Percentiles rank a stretch among this genome's conserved stretches.
Conservation (phyloP, 1,140 invertebrate genomes). For the Drosophila cardini region DNA sequence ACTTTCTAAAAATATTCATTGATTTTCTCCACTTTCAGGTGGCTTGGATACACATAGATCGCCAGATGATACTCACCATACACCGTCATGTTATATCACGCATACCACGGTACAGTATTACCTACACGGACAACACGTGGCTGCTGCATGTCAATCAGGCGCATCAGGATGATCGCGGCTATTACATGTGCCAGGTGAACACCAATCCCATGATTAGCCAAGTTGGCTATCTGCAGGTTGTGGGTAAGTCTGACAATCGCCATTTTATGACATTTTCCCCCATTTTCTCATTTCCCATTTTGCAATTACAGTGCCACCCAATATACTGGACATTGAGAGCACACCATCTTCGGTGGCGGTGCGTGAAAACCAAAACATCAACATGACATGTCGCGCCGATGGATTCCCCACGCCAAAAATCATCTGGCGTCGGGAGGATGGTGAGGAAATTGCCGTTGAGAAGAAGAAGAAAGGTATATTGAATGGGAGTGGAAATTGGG, state of each 20-base stretch:
- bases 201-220: constrained; percentile 98
- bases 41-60: constrained; percentile 96
- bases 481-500: constrained; percentile 35
- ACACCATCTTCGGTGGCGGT: constrained; percentile 95
- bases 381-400: constrained; percentile 94
- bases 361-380: constrained; percentile 95
- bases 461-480: constrained; percentile 91
- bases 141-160: constrained; percentile 94
- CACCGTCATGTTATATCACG: constrained; percentile 95
- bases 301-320: constrained; percentile 90
- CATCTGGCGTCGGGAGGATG: constrained; percentile 96
- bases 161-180: constrained; percentile 94
- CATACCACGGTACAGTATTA: constrained; percentile 94
- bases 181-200: constrained; percentile 97
- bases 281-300: neutral
- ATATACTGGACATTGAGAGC: constrained; percentile 93
- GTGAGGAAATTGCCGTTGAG: constrained; percentile 92
- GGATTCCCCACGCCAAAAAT: constrained; percentile 95
- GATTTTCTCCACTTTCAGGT: constrained; percentile 88
- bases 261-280: neutral
- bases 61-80: constrained; percentile 97
- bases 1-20: neutral
- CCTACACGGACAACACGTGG: constrained; percentile 96
- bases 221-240: constrained; percentile 96
- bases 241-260: constrained; percentile 89